phyloP scores from a whole-genome alignment of 2,797 vertebrate species.

The Threskiornis aethiopicus region DNA sequence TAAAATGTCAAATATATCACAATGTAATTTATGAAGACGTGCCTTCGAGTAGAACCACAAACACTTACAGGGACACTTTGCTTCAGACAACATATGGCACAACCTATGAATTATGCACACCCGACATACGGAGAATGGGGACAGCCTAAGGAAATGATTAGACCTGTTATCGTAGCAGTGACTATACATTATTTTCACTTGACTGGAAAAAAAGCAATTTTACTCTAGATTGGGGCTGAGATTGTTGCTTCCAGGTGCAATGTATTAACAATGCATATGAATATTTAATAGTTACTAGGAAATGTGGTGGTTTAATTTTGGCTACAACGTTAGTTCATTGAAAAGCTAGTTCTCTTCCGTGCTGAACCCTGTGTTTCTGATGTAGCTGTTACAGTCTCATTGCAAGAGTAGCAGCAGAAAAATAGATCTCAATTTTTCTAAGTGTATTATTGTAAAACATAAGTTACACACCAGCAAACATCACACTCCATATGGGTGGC shows the following conservation, averaged over 20 bases:
- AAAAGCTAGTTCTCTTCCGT: neutral
- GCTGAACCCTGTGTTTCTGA: neutral
- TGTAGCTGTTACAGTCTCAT: neutral
- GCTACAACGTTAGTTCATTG: neutral
- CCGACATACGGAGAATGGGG: slow-evolving; percentile 39
- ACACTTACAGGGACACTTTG: slow-evolving; percentile 36
- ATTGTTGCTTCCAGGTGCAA: slow-evolving; percentile 21
- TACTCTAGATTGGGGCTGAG: neutral
- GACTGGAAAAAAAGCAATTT: slow-evolving; percentile 40
- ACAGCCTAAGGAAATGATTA: slow-evolving; percentile 46
- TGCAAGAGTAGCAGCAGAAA: neutral
- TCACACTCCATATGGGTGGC: neutral
- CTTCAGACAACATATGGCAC: slow-evolving; percentile 66
- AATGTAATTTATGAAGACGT: slow-evolving; percentile 24
- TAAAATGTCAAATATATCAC: slow-evolving; percentile 33
- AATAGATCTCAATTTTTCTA: neutral
- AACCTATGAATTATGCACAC: slow-evolving; percentile 73
- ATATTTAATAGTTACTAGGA: slow-evolving; percentile 40
- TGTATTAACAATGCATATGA: slow-evolving; percentile 8
- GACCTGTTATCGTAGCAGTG: neutral
- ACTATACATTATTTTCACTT: slow-evolving; percentile 35
- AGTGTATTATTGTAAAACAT: neutral
- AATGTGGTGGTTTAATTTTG: neutral
- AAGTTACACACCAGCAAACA: slow-evolving; percentile 14
- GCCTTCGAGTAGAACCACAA: slow-evolving; percentile 15